Base-by-base conservation (phyloP, 2,888 invertebrate species). In the Ornithoptera priamus region DNA sequence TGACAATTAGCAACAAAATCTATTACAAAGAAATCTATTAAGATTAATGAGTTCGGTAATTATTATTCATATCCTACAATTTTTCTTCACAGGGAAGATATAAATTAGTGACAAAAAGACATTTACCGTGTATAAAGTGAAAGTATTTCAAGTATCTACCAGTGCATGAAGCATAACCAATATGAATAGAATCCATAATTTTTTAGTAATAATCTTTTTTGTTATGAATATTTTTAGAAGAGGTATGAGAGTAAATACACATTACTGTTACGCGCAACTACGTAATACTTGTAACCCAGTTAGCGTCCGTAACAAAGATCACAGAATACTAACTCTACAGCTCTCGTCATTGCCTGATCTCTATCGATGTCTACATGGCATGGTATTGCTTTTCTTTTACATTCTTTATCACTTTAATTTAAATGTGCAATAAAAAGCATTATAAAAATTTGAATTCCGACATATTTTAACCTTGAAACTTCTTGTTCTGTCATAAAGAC, bases 131-230 rank as follows among this genome's bases (percentile, higher is more conserved):
- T 60, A 62, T 58, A n/a, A 68, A 75, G 77, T 75, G 77, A 78
- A 77, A 80, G 78, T 73, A 75, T 69, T 72, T 72, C 65, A 65
- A 72, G 59, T 62, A 67, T 70, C 67, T 70, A 78, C 62, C 71
- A 72, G 75, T 75, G 75, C 78, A 72, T 78, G 74, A 65, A 78
- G 76, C 76, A 73, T 75, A 73, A 75, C 77, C 71, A 70, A 73
- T 73, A 75, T 74, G 65, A 67, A 75, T 74, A 71, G 70, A 68
- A 69, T 62, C 10, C n/a, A 64, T 71, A 69, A 62, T 59, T 65
- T 58, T 62, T 50, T 5, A 17, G 5, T 30, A 57, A 60, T 50
- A 60, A 62, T 56, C 39, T 17, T 20, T 50, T 24, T 56, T 61
- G 61, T 30, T 62, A 30, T 65, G 36, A 60, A 72, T 71, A 18